Percentiles rank a stretch among this genome's conserved stretches.
Evolutionary conservation across 2,888 invertebrate genomes (phyloP).

Genomic region (Aleiodes alternator): DNA sequence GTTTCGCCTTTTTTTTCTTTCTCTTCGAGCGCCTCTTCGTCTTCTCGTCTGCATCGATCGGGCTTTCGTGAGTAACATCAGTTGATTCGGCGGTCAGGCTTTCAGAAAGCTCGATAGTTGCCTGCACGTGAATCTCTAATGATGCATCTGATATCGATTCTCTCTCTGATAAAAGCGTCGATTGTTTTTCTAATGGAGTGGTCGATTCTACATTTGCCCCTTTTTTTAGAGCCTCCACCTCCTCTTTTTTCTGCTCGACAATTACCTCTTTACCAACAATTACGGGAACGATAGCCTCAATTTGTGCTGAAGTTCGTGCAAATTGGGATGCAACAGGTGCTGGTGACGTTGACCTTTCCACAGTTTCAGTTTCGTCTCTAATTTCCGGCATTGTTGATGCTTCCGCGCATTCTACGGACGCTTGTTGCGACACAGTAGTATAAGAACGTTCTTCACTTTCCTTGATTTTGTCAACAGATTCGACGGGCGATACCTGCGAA

Average conservation of each 20-base stretch:
- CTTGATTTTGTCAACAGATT: constrained; percentile 9
- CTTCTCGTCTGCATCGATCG: constrained; percentile 34
- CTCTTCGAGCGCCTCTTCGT: constrained; percentile 47
- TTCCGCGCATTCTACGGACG: constrained; percentile 46
- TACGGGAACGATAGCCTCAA: background rate
- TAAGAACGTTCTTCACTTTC: background rate
- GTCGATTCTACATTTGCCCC: constrained; percentile 40
- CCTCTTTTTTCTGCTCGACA: background rate
- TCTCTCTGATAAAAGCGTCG: constrained; percentile 53
- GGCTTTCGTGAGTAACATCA: constrained; percentile 53
- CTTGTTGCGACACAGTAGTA: constrained; percentile 46
- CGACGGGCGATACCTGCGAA: constrained; percentile 58
- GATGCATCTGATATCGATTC: constrained; percentile 63
- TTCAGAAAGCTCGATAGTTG: constrained; percentile 67
- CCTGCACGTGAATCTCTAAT: constrained; percentile 68
- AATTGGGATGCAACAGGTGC: constrained; percentile 42
- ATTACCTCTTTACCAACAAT: constrained; percentile 50
- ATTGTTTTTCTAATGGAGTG: constrained; percentile 12
- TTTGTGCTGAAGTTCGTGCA: background rate
- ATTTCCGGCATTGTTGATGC: constrained; percentile 46
- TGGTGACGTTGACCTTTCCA: constrained; percentile 45
- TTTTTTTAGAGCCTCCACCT: constrained; percentile 11
- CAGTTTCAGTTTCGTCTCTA: background rate
- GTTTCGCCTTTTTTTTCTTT: constrained; percentile 47
- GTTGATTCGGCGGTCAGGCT: constrained; percentile 60